Base-by-base conservation (phyloP, 2,797 vertebrate genomes). In the Neostethus bicornis region DNA sequence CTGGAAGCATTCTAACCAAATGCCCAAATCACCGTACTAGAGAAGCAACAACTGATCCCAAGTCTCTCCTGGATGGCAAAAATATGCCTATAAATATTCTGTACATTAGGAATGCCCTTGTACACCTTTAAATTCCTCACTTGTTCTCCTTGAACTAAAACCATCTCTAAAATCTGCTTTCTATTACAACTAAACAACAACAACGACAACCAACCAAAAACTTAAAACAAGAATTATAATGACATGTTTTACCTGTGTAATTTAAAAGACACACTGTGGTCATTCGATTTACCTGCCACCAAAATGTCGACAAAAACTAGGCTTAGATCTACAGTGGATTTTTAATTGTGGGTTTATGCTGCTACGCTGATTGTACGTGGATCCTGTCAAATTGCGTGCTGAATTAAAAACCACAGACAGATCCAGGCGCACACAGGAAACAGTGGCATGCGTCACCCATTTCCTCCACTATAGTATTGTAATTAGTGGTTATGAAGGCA, bases 401-500 rank as follows among this genome's bases (percentile, higher is more conserved):
- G 50, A 79, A 81, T 69, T 46, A 70, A 74, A 84, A 81, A 49
- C 10, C 63, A 42, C 5, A 42, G 61, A 67, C 69, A 61, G 68
- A 49, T 70, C 52, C 57, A 55, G 41, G 23, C 19, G 10, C 44
- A 49, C 11, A 42, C 55, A 53, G 34, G 31, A 69, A 52, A 77
- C 61, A 43, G 26, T 1, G 0, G 39, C 51, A 5, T 61, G 45
- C 45, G 2, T 51, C 37, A 31, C 17, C 67, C 38, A 62, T 75
- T 81, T 84, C 66, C 75, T 70, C 60, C 61, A 63, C 57, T 55
- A 51, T 66, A 69, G 76, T 67, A 64, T 73, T 47, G 50, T 79
- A 77, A 86, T 89, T 78, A 80, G 61, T 64, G 64, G 55, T 73
- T 75, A 56, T 71, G 52, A 80, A 64, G 56, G 65, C 75, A 50